Evolutionary conservation across 2,113 vertebrate species (phyloP), one percentile per base, ranked within the genome.

Genomic region (Raja brachyura): DNA sequence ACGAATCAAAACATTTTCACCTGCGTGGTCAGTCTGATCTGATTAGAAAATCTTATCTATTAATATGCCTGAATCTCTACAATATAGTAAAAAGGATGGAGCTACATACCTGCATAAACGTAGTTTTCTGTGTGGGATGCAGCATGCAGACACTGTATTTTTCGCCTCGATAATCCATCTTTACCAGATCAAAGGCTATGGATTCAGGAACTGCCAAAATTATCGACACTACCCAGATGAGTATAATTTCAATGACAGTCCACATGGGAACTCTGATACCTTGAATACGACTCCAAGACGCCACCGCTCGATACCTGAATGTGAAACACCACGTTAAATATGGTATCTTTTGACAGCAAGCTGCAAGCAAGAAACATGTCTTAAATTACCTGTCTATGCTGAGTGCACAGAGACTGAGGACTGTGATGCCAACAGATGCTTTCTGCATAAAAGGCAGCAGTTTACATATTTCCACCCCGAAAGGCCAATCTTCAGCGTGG

Each of bases 401-500:
- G 94, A 98, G 95, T 68, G 98, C 98, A 93, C 98, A 99, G 28
- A 99, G 96, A 94, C 98, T 99, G 94, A 99, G 93, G 94, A 98
- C 98, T 0, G 98, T 98, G 95, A 99, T 98, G 77, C 98, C 98
- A 93, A 99, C 97, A 0, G 98, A 98, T 2, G 96, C 97, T 94
- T 99, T 99, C 95, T 99, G 98, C 94, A 99, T 96, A 95, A 99
- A 99, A 77, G 98, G 98, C 54, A 99, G 96, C 48, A 98, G 95
- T 96, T 99, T 99, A 95, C 98, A 99, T 96, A 99, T 94, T 94
- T 96, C 96, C 0, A 96, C 96, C 93, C 98, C 98, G 10, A 99
- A 98, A 0, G 97, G 98, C 98, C 98, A 99, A 94, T 98, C 97
- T 93, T 97, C 96, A n/a, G 97, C 97, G 33, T 98, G 96, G 0